Percentiles rank a stretch among this genome's conserved stretches.
Evolutionary conservation across 2,888 invertebrate genomes (phyloP).

Genomic region (Apamea crenata): DNA sequence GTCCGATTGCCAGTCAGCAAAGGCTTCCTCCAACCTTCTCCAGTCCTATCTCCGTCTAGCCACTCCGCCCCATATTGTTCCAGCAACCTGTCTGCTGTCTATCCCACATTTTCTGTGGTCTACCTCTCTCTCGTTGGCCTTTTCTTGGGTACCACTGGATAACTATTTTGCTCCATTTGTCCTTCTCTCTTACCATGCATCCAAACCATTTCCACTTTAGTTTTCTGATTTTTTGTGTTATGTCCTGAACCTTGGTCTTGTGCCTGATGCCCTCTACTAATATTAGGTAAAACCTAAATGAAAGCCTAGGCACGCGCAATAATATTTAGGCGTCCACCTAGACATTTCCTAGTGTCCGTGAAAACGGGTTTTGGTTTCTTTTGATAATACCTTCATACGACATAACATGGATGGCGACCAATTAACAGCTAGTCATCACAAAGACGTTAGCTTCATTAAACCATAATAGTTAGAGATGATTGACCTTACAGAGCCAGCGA

Average conservation of each 20-base stretch:
- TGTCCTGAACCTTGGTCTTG: neutral
- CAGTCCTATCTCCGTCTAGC: neutral
- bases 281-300: neutral
- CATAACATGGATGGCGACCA: constrained; percentile 1
- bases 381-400: neutral
- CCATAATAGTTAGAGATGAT: constrained; percentile 44
- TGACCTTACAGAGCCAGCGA: constrained; percentile 51
- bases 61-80: no score
- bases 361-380: neutral
- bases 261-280: neutral
- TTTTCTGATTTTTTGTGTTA: neutral
- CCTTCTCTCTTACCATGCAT: neutral
- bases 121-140: neutral
- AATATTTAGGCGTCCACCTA: neutral
- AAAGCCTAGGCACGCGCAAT: neutral
- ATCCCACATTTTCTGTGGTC: neutral
- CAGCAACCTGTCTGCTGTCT: neutral
- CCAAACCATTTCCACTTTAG: neutral
- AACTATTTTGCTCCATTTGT: neutral
- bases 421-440: constrained; percentile 8
- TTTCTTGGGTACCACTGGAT: neutral
- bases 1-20: no score
- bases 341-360: neutral
- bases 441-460: constrained; percentile 28
- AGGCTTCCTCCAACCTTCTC: neutral